Evolutionary conservation across 2,797 vertebrate genomes (phyloP).

Genomic region (Octomys mimax): DNA sequence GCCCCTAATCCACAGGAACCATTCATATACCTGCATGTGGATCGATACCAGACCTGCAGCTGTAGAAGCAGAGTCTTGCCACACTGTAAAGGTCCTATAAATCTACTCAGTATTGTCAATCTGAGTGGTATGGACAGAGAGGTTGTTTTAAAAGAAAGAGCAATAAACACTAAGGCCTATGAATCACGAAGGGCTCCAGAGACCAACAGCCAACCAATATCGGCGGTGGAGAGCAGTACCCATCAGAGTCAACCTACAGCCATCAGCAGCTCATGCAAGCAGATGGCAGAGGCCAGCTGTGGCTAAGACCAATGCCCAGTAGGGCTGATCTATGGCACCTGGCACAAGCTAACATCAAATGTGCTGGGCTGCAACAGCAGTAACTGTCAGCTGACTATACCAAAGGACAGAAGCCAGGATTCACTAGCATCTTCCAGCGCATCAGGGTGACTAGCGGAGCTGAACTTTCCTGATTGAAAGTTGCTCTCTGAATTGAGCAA

Average conservation of each 20-base stretch:
- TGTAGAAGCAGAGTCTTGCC: neutral
- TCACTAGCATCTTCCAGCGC: neutral
- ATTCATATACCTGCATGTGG: neutral
- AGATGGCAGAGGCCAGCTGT: neutral
- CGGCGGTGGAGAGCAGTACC: neutral
- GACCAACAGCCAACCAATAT: neutral
- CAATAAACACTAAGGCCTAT: neutral
- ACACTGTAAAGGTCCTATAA: neutral
- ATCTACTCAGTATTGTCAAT: neutral
- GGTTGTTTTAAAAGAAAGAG: neutral
- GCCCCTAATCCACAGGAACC: too few relatives aligned
- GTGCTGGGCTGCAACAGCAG: neutral
- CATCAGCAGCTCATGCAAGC: neutral
- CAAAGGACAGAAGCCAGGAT: neutral
- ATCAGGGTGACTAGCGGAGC: neutral
- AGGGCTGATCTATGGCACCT: neutral
- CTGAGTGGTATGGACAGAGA: neutral
- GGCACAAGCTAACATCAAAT: neutral
- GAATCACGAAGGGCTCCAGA: neutral
- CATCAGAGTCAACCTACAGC: neutral
- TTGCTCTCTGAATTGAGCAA: neutral
- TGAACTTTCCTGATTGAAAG: neutral
- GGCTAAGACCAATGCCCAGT: neutral
- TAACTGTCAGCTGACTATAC: neutral
- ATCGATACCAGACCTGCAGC: neutral